Percentiles rank a stretch among this genome's conserved stretches.
phyloP scores from a whole-genome alignment of 2,888 invertebrate genomes.

The Callimorpha dominula region DNA sequence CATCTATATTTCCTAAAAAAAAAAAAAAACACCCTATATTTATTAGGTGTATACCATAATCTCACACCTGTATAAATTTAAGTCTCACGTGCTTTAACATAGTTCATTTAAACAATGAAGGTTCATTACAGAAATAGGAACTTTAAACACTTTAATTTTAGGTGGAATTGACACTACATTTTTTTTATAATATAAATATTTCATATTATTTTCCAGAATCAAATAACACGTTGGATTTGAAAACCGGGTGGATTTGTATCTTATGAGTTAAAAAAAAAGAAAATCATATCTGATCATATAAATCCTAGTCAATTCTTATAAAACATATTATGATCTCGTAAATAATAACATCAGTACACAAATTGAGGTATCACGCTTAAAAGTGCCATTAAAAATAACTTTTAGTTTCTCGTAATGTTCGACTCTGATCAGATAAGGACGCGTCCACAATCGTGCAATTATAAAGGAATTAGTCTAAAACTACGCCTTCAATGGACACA shows the following conservation, averaged over 20 bases:
- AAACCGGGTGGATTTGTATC: too few relatives aligned
- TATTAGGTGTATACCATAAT: neutral
- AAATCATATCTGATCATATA: slow-evolving; percentile 12
- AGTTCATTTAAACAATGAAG: slow-evolving; percentile 4
- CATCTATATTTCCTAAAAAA: too few relatives aligned
- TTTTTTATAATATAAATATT: too few relatives aligned
- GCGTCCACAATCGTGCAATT: slow-evolving; percentile 81
- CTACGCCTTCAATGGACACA: slow-evolving; percentile 83
- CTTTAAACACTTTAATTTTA: slow-evolving; percentile 2
- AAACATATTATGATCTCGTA: slow-evolving; percentile 36
- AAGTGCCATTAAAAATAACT: slow-evolving; percentile 66
- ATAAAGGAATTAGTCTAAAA: slow-evolving; percentile 85
- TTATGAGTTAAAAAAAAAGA: neutral
- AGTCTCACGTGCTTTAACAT: neutral
- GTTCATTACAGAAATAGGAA: neutral
- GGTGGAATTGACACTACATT: neutral
- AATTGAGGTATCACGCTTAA: slow-evolving; percentile 60
- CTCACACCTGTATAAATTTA: neutral
- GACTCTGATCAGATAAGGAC: slow-evolving; percentile 75
- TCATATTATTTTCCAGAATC: too few relatives aligned
- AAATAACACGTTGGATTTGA: too few relatives aligned
- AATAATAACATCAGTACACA: slow-evolving; percentile 51
- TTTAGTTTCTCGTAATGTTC: slow-evolving; percentile 72
- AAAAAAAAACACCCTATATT: neutral
- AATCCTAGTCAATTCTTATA: slow-evolving; percentile 7